A percentile compares a stretch with the other conserved stretches of the same genome.
These are phyloP conservation scores for Hyperoplus immaculatus DNA, from an alignment of 2,797 vertebrate genomes.

Conservation along the genomic window DNA sequence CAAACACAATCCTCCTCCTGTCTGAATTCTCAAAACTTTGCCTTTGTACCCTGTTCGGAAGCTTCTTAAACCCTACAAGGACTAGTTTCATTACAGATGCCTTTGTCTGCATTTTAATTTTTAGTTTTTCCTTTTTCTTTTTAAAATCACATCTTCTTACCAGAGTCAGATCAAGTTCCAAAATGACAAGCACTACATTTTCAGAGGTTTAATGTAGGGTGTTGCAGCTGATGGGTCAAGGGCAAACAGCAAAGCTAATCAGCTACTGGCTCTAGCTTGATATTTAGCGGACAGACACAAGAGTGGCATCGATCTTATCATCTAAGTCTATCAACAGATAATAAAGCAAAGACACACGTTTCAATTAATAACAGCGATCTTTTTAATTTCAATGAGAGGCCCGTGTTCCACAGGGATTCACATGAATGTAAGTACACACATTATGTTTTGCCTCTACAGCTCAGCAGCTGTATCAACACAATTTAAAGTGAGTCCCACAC, in stretches of 20 bases:
- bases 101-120: conserved; percentile 35
- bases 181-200: conserved; percentile 18
- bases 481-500: conserved; percentile 39
- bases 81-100: conserved; percentile 17
- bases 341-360: neutral
- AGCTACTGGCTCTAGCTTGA: neutral
- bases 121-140: conserved; percentile 24
- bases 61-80: conserved; percentile 25
- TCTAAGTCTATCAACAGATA: neutral
- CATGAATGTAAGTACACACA: conserved; percentile 12
- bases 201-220: conserved; percentile 11
- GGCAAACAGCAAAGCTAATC: conserved; percentile 6
- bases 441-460: conserved; percentile 22
- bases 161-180: neutral
- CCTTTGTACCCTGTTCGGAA: conserved; percentile 4
- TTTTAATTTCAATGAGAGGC: conserved; percentile 12
- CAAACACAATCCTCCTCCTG: conserved; percentile 50
- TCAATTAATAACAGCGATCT: conserved; percentile 2
- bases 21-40: conserved; percentile 40
- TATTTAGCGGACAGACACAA: neutral
- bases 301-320: neutral
- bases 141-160: conserved; percentile 14
- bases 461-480: conserved; percentile 54
- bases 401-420: conserved; percentile 8
- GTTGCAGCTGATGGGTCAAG: conserved; percentile 24